Evolutionary conservation across 92 coral and sea anemone genomes (phyloP).

Genomic region (Pocillopora grandis): DNA sequence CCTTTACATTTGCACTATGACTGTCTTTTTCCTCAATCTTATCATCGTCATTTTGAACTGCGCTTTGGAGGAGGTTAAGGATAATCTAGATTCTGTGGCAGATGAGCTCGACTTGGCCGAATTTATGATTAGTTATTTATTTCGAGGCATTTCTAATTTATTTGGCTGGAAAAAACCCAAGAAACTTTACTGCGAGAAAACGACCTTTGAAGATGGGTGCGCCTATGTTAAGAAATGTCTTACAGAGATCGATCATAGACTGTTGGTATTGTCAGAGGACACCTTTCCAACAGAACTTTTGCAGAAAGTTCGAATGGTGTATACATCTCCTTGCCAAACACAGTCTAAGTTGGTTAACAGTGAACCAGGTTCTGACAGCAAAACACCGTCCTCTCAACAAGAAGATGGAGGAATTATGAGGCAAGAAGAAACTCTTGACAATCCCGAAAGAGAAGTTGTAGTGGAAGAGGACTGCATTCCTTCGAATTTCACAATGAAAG

Average conservation of each 20-base stretch:
- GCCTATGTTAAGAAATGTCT: constrained; percentile 16
- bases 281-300: neutral
- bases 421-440: neutral
- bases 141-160: neutral
- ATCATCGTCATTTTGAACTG: constrained; percentile 57
- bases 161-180: constrained; percentile 12
- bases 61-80: constrained; percentile 35
- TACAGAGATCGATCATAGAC: constrained; percentile 11
- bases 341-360: neutral
- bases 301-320: neutral
- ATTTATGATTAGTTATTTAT: constrained; percentile 3
- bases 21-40: constrained; percentile 57
- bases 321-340: neutral
- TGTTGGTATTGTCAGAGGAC: constrained; percentile 5
- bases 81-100: constrained; percentile 1
- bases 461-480: neutral
- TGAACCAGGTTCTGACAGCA: neutral
- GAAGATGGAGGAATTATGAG: neutral
- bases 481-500: neutral
- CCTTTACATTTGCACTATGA: constrained; percentile 53
- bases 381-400: neutral
- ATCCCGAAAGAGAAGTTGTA: neutral
- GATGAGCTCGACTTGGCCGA: constrained; percentile 37
- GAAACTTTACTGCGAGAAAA: constrained; percentile 13
- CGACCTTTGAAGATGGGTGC: constrained; percentile 20